A percentile compares a stretch with the other conserved stretches of the same genome.
phyloP scores from a whole-genome alignment of 2,113 vertebrate genomes.

The Athene cunicularia region DNA sequence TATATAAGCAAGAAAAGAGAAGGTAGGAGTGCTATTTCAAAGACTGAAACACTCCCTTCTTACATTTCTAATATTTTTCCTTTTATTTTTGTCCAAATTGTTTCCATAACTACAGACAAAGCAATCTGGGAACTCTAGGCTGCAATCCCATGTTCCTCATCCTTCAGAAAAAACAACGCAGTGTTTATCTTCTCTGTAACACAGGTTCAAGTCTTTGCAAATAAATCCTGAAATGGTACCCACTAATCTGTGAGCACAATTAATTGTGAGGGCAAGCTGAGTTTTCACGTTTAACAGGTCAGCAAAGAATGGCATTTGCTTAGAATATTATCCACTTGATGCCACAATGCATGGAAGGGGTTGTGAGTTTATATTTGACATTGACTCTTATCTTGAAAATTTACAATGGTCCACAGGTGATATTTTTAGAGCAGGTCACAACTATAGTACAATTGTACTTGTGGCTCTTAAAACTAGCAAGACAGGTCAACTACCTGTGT shows the following conservation, averaged over 20 bases:
- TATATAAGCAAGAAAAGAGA: not conserved
- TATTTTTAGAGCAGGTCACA: not conserved
- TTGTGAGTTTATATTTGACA: not conserved
- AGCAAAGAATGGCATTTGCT: not conserved
- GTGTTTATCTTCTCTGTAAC: not conserved
- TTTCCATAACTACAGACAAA: constrained; percentile 20
- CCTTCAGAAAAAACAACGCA: not conserved
- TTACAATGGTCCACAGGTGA: rapidly evolving
- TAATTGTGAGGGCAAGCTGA: not conserved
- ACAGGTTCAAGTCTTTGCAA: not conserved
- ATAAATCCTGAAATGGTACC: not conserved
- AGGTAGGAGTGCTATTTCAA: not conserved
- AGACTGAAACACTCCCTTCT: not conserved
- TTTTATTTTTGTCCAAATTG: not conserved
- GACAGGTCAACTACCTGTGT: not conserved
- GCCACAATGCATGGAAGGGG: not conserved
- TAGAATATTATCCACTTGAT: not conserved
- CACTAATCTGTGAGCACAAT: not conserved
- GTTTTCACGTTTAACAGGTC: not conserved
- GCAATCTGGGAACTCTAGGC: not conserved
- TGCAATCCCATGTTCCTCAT: not conserved
- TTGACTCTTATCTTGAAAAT: not conserved
- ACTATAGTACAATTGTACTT: not conserved
- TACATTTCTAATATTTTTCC: not conserved
- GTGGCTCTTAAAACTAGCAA: not conserved